phyloP scores from a whole-genome alignment of 2,797 vertebrate species.

The Eulemur albifrons region DNA sequence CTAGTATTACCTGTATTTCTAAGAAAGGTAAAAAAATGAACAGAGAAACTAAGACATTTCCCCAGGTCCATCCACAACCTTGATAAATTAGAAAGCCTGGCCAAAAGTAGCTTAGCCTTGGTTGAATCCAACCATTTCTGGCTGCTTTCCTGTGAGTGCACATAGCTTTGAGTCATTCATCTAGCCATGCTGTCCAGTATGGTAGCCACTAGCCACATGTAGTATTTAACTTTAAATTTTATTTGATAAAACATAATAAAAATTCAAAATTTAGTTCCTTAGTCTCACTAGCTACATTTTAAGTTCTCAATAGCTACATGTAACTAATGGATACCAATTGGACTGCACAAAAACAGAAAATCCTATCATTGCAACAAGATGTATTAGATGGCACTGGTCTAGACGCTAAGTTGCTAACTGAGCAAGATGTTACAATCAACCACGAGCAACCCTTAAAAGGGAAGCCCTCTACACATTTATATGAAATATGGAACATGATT shows the following conservation, averaged over 20 bases:
- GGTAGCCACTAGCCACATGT: not conserved
- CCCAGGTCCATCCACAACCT: not conserved
- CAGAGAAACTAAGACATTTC: not conserved
- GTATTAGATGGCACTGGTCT: not conserved
- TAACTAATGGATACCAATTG: not conserved
- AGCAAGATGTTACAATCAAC: not conserved
- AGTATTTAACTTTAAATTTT: slow-evolving; percentile 8
- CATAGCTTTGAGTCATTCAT: not conserved
- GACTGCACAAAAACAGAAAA: not conserved
- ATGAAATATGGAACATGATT: not conserved
- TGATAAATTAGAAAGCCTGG: not conserved
- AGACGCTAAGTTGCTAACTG: not conserved
- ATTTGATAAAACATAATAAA: slow-evolving; percentile 20
- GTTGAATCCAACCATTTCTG: not conserved
- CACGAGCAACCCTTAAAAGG: not conserved
- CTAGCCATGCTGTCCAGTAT: not conserved
- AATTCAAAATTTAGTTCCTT: slow-evolving; percentile 23
- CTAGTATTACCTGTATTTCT: not conserved
- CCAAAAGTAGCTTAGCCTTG: not conserved
- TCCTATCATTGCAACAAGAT: not conserved
- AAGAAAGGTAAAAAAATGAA: slow-evolving; percentile 6
- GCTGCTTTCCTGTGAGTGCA: not conserved
- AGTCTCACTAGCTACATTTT: not conserved
- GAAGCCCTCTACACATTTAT: not conserved
- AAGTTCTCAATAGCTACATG: not conserved